phyloP scores from a whole-genome alignment of 2,113 vertebrate genomes.

The Ptilonorhynchus violaceus region DNA sequence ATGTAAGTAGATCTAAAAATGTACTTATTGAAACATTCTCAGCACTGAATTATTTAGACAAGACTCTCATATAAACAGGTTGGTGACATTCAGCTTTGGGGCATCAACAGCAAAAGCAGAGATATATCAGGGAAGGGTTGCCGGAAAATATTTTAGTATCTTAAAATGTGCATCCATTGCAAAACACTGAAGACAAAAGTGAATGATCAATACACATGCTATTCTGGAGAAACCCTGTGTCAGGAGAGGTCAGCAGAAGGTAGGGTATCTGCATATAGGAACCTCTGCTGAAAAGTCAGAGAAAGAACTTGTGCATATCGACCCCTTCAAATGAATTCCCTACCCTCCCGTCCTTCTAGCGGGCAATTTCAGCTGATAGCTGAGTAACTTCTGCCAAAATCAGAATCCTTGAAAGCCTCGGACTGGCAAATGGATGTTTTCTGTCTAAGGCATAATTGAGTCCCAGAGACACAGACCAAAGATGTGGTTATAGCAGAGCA shows the following conservation, averaged over 20 bases:
- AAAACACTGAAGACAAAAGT: neutral
- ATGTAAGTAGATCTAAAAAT: slow-evolving; percentile 74
- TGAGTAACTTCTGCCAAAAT: neutral
- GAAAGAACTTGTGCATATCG: neutral
- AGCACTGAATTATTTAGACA: neutral
- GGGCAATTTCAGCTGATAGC: neutral
- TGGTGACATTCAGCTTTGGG: neutral
- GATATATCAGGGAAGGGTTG: neutral
- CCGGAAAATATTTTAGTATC: neutral
- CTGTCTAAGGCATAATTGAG: neutral
- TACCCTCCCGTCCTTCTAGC: neutral
- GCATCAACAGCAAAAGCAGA: neutral
- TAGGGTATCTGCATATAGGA: neutral
- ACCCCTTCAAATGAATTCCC: neutral
- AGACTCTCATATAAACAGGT: neutral
- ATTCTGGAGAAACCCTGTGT: neutral
- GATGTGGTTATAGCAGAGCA: neutral
- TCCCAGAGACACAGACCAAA: neutral
- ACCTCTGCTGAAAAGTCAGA: neutral
- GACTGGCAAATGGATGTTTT: neutral
- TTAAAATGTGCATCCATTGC: neutral
- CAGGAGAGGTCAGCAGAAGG: neutral
- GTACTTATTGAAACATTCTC: neutral
- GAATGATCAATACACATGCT: neutral
- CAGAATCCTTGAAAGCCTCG: neutral